Conservation (phyloP, 2,888 invertebrate genomes). For the Salticus scenicus region DNA sequence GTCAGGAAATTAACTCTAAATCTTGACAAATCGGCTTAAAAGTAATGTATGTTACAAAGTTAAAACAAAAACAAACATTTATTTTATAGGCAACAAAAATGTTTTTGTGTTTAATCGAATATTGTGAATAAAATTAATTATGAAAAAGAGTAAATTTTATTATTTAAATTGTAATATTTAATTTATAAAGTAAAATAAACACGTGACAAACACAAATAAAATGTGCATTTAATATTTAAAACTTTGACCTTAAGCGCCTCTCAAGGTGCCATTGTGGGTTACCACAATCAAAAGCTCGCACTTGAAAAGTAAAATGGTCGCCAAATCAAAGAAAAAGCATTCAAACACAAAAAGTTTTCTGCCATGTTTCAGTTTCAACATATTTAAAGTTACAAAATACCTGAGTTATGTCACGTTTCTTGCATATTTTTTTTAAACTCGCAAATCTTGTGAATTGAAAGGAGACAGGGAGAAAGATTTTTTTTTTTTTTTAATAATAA, state of each 20-base stretch:
- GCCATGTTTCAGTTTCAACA: too few species aligned
- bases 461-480: too few species aligned
- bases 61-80: not conserved
- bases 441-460: too few species aligned
- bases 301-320: not conserved
- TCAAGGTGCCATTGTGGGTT: slow-evolving; percentile 65
- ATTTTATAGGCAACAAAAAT: not conserved
- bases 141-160: not conserved
- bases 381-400: too few species aligned
- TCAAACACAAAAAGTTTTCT: too few species aligned
- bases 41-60: not conserved
- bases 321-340: too few species aligned
- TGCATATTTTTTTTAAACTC: too few species aligned
- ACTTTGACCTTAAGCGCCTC: slow-evolving; percentile 49
- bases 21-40: not conserved
- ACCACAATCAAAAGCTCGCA: not conserved
- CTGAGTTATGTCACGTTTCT: too few species aligned
- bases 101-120: not conserved
- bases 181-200: too few species aligned
- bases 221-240: slow-evolving; percentile 34
- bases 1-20: not conserved
- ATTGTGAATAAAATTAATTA: not conserved
- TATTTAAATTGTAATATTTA: not conserved
- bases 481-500: too few species aligned
- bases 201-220: slow-evolving; percentile 40